phyloP scores from a whole-genome alignment of 1,140 invertebrate genomes.

The Idris sp. region DNA sequence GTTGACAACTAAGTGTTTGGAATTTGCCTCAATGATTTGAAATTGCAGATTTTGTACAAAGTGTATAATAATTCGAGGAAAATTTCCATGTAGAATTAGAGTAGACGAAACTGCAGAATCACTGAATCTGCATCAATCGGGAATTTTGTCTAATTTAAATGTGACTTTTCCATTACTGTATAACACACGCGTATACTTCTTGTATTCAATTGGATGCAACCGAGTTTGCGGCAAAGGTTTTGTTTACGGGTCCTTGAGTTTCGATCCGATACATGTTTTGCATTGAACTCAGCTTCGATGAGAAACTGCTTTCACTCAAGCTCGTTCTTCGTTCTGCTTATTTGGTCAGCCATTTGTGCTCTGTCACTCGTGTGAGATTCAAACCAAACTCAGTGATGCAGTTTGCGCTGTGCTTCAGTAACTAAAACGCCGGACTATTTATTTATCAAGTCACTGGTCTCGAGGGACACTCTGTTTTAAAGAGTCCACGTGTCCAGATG shows the following conservation, averaged over 20 bases:
- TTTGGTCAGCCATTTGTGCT: background rate
- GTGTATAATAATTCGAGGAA: constrained; percentile 48
- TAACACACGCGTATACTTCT: constrained; percentile 31
- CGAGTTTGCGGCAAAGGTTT: constrained; percentile 45
- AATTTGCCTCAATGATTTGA: constrained; percentile 39
- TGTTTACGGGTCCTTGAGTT: constrained; percentile 49
- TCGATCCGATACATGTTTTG: constrained; percentile 55
- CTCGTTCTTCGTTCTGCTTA: constrained; percentile 1
- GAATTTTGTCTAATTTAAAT: too few relatives aligned
- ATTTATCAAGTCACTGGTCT: constrained; percentile 25
- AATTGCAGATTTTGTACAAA: too few relatives aligned
- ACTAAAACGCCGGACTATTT: constrained; percentile 25
- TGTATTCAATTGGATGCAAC: constrained; percentile 55
- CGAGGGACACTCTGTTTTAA: constrained; percentile 13
- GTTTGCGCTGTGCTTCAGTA: constrained; percentile 9
- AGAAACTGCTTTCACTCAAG: background rate
- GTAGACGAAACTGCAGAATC: constrained; percentile 15
- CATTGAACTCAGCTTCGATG: constrained; percentile 16
- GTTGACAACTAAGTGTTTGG: constrained; percentile 50
- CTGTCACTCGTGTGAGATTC: constrained; percentile 18
- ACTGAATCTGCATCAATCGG: too few relatives aligned
- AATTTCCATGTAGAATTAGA: constrained; percentile 27
- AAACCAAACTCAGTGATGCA: constrained; percentile 18
- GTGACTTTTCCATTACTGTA: constrained; percentile 41
- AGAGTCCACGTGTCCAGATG: constrained; percentile 12